Evolutionary conservation across 2,113 vertebrate genomes (phyloP).

Genomic region (Protobothrops flavoviridis): DNA sequence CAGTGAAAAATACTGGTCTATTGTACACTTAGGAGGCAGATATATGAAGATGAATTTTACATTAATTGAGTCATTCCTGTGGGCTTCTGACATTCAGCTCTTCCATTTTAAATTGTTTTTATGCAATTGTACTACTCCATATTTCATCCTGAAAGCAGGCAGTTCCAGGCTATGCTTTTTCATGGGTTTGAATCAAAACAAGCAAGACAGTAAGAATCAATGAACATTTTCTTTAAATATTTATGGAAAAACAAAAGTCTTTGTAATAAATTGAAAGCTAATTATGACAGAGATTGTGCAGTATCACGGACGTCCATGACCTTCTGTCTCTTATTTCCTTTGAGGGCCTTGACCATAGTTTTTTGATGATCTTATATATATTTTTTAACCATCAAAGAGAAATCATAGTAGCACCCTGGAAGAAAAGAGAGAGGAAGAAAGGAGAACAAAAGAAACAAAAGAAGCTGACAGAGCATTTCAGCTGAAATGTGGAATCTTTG

Average conservation of each 20-base stretch:
- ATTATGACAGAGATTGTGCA: not conserved
- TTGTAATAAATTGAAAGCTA: not conserved
- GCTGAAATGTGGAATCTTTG: not conserved
- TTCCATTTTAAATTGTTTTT: slow-evolving; percentile 67
- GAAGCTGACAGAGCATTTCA: not conserved
- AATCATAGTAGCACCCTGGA: not conserved
- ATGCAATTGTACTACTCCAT: slow-evolving; percentile 60
- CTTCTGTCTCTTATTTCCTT: not conserved
- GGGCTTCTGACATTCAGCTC: slow-evolving; percentile 70
- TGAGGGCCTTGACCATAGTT: not conserved
- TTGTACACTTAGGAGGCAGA: slow-evolving; percentile 54
- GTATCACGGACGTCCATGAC: not conserved
- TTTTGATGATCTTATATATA: not conserved
- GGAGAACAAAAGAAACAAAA: not conserved
- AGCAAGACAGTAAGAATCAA: slow-evolving; percentile 50
- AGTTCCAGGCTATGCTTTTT: slow-evolving; percentile 54
- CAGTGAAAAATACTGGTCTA: slow-evolving; percentile 72
- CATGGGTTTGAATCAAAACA: slow-evolving; percentile 61
- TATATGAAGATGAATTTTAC: slow-evolving; percentile 73
- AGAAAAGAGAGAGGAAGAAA: not conserved
- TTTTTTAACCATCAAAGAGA: not conserved
- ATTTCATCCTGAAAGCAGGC: slow-evolving; percentile 59
- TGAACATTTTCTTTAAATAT: slow-evolving; percentile 22
- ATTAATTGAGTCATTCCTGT: slow-evolving; percentile 73
- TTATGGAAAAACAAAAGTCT: not conserved